Percentiles rank a stretch among this genome's conserved stretches.
Evolutionary conservation across 2,797 vertebrate species (phyloP).

Genomic region (Gila robusta): DNA sequence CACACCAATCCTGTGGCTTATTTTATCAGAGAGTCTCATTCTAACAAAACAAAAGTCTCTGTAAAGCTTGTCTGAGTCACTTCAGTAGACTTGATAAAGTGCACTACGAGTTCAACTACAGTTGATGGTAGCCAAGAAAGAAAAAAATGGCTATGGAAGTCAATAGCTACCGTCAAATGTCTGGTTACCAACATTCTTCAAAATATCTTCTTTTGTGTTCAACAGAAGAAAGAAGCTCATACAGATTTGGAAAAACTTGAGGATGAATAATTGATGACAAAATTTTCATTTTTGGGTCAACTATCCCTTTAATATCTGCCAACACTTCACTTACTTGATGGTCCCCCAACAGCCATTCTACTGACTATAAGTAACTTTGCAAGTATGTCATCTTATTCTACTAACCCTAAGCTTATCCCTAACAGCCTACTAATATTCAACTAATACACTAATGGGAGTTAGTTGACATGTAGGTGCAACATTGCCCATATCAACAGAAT

Average conservation of each 20-base stretch:
- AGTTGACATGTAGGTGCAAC: neutral
- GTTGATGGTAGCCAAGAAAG: too few relatives aligned
- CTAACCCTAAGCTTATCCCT: neutral
- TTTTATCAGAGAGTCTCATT: neutral
- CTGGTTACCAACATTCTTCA: too few relatives aligned
- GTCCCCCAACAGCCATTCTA: neutral
- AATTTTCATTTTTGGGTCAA: too few relatives aligned
- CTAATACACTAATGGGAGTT: neutral
- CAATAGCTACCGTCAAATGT: too few relatives aligned
- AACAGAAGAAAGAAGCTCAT: too few relatives aligned
- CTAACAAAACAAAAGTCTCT: neutral
- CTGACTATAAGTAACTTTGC: neutral
- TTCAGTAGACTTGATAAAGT: neutral
- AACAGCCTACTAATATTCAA: neutral
- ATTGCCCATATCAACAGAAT: neutral
- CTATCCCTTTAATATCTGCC: neutral
- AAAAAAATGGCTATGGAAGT: too few relatives aligned
- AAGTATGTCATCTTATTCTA: neutral
- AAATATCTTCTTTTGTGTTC: too few relatives aligned
- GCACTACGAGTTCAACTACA: too few relatives aligned
- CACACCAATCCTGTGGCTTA: neutral
- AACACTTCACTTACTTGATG: neutral
- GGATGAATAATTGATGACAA: too few relatives aligned
- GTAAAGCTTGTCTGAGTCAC: neutral
- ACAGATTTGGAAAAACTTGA: too few relatives aligned